Base-by-base conservation (phyloP, 2,797 vertebrate species). In the Helarctos malayanus region DNA sequence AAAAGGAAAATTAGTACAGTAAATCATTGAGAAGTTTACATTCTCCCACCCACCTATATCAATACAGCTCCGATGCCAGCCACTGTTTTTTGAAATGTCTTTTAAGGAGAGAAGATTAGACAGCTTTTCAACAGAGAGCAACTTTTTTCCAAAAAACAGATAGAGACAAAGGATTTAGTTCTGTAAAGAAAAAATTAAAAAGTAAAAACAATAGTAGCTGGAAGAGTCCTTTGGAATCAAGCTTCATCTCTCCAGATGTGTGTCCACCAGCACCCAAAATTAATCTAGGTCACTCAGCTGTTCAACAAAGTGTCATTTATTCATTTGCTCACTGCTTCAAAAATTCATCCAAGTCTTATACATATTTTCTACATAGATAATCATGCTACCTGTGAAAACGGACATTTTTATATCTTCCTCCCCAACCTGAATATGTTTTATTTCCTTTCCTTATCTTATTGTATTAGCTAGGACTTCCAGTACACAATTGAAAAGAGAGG, bases 361-460 rank as follows among this genome's bases (percentile, higher is more conserved):
- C 7, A 59, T 78, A 81, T 63, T 76, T 71, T 95, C 45, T 76
- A 61, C 27, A n/a, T 38, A 47, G n/a, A 45, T 25, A 75, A 19
- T 57, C 14, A 54, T 32, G 25, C 87, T 14, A 84, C 41, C 18
- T 61, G 16, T 16, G 41, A 87, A 56, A 4, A 81, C 38, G 4
- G 7, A n/a, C 14, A 63, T 16, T 89, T 96, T 95, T 80, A 79
- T 49, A 61, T 91, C 13, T 94, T 91, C 18, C 14, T 89, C 59
- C 32, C 12, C 12, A 87, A 27, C 73, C 5, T 21, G 25, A 41
- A 47, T 35, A 73, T 3, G 27, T 68, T 78, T 89, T 25, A 18
- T 57, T 91, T 57, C 2, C 11, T 71, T 95, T 82, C 45, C 29
- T 59, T 85, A 1, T 68, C 7, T 52, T 85, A 71, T 8, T 12